phyloP scores from a whole-genome alignment of 1,140 invertebrate species.

The Hycleus phaleratus region DNA sequence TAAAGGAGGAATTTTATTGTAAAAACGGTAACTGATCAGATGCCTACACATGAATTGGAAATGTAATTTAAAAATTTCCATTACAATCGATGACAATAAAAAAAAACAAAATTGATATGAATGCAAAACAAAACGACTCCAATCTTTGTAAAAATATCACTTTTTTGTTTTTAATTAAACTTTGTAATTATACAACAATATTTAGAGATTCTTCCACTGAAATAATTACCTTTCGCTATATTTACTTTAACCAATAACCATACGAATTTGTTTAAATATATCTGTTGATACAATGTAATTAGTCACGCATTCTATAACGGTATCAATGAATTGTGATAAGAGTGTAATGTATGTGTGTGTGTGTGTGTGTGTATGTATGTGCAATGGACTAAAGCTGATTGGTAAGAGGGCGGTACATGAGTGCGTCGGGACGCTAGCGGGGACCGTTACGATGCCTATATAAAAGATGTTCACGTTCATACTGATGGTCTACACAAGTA shows the following conservation, averaged over 20 bases:
- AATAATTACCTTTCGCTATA: too few species aligned
- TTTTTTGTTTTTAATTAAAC: background rate
- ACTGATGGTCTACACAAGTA: slow-evolving; percentile 14
- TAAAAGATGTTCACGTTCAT: slow-evolving; percentile 19
- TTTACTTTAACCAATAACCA: too few species aligned
- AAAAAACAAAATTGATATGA: background rate
- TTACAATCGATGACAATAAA: background rate
- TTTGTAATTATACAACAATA: too few species aligned
- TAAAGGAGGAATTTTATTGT: too few species aligned
- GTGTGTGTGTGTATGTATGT: background rate
- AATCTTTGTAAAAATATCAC: background rate
- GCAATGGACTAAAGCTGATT: slow-evolving; percentile 14
- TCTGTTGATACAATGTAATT: slow-evolving; percentile 1
- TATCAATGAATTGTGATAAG: slow-evolving; percentile 17
- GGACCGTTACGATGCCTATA: slow-evolving; percentile 8
- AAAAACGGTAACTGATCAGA: too few species aligned
- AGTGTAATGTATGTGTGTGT: background rate
- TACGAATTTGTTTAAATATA: too few species aligned
- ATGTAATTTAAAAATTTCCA: background rate
- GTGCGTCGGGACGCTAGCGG: slow-evolving; percentile 16
- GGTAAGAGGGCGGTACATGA: slow-evolving; percentile 12
- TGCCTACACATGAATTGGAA: background rate
- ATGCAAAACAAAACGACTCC: background rate
- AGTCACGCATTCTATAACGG: slow-evolving; percentile 8
- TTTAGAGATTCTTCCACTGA: too few species aligned